Base-by-base conservation (phyloP, 1,140 invertebrate genomes). In the Hermatobates lingyangjiaoensis region DNA sequence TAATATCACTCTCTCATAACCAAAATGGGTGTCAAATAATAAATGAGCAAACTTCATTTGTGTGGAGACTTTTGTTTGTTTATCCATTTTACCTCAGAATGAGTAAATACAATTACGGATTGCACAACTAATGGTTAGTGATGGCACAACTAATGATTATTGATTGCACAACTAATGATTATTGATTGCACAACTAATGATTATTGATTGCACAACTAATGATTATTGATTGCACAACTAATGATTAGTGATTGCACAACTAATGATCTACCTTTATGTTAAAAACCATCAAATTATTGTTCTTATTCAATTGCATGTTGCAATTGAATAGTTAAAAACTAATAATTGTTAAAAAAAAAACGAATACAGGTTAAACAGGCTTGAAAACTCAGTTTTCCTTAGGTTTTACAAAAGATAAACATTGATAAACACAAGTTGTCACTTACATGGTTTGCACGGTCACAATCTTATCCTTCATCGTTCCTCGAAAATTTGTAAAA, bases 401-500 rank as follows among this genome's bases (percentile, higher is more conserved):
- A 28, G 12, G 3, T 20, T 2, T 1, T 2, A 48, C 14, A 26
- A 48, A 15, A 48, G 2, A 10, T 27, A 27, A 26, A n/a, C 4
- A 27, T 21, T 18, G 27, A 26, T 7, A 18, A 28, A 45, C 18
- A 15, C n/a, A 1, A 34, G 2, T 2, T 53, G 38, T 45, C 44
- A 65, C 69, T 66, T 64, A 75, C 72, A 73, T 52, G 40, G 69
- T 62, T 14, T 72, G 55, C 20, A 83, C 66, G 40, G 70, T 66
- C 27, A 70, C 65, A 1, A 72, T 70, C 60, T 81, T 71, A 30
- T 66, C 57, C 45, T 74, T 72, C 60, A 81, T 69, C 7, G 75
- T 66, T 55, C 73, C 68, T 34, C 72, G 68, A 57, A 83, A 87
- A 25, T 72, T 71, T n/a, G 77, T 71, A 61, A 78, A 81, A 47